Conservation (phyloP, 2,888 invertebrate species). For the Phrixothrix hirtus region DNA sequence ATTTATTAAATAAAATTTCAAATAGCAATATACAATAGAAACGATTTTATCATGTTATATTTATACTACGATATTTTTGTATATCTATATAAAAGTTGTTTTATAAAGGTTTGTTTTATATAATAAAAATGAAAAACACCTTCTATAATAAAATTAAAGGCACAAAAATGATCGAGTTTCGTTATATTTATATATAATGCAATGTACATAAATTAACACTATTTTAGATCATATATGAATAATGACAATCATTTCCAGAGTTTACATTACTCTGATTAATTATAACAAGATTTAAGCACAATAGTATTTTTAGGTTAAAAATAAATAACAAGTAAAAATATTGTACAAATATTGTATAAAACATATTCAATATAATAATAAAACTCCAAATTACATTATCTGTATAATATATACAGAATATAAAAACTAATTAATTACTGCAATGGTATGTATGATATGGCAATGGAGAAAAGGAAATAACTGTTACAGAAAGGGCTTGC, state of each 20-base stretch:
- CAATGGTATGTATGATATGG: constrained; percentile 39
- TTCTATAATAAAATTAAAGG: too few species aligned
- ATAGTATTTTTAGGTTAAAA: constrained; percentile 50
- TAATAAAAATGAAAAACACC: constrained; percentile 3
- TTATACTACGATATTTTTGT: too few species aligned
- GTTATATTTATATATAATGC: constrained; percentile 56
- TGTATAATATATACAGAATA: constrained; percentile 54
- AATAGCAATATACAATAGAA: too few species aligned
- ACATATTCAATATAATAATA: constrained; percentile 51
- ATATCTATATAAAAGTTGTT: too few species aligned
- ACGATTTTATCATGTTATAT: too few species aligned
- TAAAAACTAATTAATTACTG: constrained; percentile 49
- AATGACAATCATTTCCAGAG: constrained; percentile 56
- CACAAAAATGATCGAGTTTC: constrained; percentile 42
- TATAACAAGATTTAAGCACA: constrained; percentile 49
- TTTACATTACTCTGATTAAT: constrained; percentile 44
- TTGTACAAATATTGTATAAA: constrained; percentile 54
- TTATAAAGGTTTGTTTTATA: too few species aligned
- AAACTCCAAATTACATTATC: constrained; percentile 50
- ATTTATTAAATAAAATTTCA: too few species aligned
- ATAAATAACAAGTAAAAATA: constrained; percentile 55
- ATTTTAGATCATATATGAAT: constrained; percentile 55
- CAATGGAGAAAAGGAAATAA: constrained; percentile 42
- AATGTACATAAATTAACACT: constrained; percentile 57
- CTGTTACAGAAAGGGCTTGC: constrained; percentile 48